phyloP scores from a whole-genome alignment of 2,797 vertebrate species.

The Ataeniobius toweri region DNA sequence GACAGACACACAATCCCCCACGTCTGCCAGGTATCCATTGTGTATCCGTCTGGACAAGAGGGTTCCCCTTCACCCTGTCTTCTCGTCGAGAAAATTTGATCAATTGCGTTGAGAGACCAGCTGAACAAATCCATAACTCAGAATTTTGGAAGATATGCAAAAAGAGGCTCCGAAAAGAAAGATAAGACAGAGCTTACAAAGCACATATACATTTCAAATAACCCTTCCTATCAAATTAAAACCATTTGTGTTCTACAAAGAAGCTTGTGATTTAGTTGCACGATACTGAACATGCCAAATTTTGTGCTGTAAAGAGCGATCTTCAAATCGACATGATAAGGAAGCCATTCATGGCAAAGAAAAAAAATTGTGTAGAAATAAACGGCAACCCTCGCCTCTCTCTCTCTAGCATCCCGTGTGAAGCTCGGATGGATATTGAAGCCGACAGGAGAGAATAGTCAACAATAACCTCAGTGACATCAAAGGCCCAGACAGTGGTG shows the following conservation, averaged over 20 bases:
- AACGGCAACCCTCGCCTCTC: constrained; percentile 70
- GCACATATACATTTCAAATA: constrained; percentile 6
- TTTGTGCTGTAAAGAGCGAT: constrained; percentile 81
- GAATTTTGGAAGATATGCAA: too few relatives aligned
- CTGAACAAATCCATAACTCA: too few relatives aligned
- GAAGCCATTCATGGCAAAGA: constrained; percentile 85
- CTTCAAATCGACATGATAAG: constrained; percentile 83
- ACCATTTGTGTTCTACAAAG: background rate
- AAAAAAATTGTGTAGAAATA: constrained; percentile 83
- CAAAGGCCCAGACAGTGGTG: constrained; percentile 78
- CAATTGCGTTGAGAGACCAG: too few relatives aligned
- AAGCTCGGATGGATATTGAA: constrained; percentile 71
- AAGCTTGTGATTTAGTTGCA: constrained; percentile 51
- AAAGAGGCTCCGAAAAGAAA: too few relatives aligned
- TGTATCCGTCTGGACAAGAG: too few relatives aligned
- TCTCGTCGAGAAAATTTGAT: too few relatives aligned
- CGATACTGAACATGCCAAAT: constrained; percentile 79
- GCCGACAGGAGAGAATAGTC: constrained; percentile 73
- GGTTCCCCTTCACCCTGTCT: too few relatives aligned
- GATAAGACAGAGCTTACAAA: background rate
- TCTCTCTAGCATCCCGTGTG: constrained; percentile 58
- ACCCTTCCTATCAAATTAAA: constrained; percentile 22
- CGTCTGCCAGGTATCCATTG: too few relatives aligned
- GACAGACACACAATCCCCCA: too few relatives aligned
- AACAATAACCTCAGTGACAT: constrained; percentile 82